phyloP scores from a whole-genome alignment of 1,140 invertebrate genomes.

The Copidosoma floridanum region DNA sequence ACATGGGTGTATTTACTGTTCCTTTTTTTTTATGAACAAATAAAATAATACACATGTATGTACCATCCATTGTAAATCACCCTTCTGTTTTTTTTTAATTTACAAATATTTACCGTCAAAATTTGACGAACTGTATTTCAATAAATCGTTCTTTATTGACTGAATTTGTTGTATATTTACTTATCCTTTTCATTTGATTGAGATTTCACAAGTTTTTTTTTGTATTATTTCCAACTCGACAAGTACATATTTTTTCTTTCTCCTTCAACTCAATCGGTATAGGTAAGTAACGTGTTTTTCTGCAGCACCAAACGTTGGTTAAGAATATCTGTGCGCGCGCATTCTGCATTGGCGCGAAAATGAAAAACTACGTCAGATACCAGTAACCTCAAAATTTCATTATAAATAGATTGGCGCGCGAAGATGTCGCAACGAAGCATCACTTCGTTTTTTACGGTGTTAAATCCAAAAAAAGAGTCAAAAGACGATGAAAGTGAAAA shows the following conservation, averaged over 20 bases:
- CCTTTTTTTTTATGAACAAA: conserved; percentile 9
- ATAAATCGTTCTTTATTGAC: conserved; percentile 26
- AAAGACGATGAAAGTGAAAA: not conserved
- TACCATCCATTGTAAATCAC: conserved; percentile 15
- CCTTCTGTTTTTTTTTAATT: conserved; percentile 8
- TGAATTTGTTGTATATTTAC: too few relatives aligned
- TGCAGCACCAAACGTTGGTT: not conserved
- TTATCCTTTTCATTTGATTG: too few relatives aligned
- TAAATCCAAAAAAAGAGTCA: conserved; percentile 17
- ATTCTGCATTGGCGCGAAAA: conserved; percentile 1
- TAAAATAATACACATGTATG: too few relatives aligned
- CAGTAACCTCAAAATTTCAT: too few relatives aligned
- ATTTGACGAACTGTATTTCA: conserved; percentile 20
- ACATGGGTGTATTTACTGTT: conserved; percentile 8
- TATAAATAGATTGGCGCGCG: too few relatives aligned
- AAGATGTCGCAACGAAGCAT: conserved; percentile 45
- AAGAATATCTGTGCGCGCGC: not conserved
- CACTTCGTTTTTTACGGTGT: conserved; percentile 37
- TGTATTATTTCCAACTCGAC: too few relatives aligned
- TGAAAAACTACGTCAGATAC: too few relatives aligned
- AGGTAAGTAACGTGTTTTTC: not conserved
- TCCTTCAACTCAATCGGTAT: not conserved
- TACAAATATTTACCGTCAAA: conserved; percentile 1
- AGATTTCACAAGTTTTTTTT: too few relatives aligned
- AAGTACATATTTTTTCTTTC: too few relatives aligned